Percentiles rank a stretch among this genome's conserved stretches.
Conservation (phyloP, 2,113 vertebrate species). For the Pteronura brasiliensis region DNA sequence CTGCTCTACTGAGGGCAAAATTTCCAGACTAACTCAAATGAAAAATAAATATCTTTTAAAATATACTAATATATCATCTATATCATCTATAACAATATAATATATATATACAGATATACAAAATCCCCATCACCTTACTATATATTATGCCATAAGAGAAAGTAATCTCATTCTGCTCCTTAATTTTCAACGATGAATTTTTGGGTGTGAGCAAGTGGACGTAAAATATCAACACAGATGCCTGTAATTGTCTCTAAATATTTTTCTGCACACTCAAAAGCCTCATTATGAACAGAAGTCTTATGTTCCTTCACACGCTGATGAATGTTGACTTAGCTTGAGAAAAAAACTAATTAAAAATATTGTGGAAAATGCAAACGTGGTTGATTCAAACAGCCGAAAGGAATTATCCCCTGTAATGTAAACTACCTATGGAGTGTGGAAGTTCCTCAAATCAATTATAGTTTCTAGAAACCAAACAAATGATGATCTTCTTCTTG, state of each 20-base stretch:
- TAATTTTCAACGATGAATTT: not conserved
- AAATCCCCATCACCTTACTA: rapidly evolving
- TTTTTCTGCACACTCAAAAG: not conserved
- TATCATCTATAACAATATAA: not conserved
- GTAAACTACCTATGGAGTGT: not conserved
- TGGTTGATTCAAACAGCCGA: constrained; percentile 51
- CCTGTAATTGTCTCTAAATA: not conserved
- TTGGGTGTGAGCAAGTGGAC: not conserved
- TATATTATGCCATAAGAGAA: not conserved
- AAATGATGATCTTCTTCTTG: not conserved
- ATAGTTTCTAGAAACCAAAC: constrained; percentile 38
- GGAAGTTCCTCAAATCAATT: constrained; percentile 35
- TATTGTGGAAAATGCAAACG: constrained; percentile 14
- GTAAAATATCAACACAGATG: not conserved
- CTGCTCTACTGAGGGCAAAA: not conserved
- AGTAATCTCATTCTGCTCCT: not conserved
- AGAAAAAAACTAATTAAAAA: constrained; percentile 61
- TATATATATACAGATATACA: not conserved
- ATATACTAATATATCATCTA: not conserved
- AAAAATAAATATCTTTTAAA: not conserved
- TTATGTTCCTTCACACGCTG: not conserved
- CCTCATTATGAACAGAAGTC: not conserved
- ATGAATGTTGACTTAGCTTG: constrained; percentile 35
- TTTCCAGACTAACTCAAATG: not conserved
- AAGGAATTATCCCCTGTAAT: constrained; percentile 7